Conservation (phyloP, 2,888 invertebrate species). For the Agriopis leucophaearia region DNA sequence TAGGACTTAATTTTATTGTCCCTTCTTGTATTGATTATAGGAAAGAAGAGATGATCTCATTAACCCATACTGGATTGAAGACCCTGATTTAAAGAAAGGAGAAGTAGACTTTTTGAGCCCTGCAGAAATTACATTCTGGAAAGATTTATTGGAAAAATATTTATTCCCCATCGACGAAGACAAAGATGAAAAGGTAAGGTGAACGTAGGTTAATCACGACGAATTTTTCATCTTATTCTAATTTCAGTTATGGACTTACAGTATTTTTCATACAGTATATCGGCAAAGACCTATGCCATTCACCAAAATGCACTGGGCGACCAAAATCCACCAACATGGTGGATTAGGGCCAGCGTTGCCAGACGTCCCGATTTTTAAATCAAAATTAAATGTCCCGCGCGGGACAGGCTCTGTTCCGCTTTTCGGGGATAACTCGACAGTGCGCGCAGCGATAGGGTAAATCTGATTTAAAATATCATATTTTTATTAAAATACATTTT, state of each 20-base stretch:
- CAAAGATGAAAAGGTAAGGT: slow-evolving; percentile 94
- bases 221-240: background rate
- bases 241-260: background rate
- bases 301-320: too few relatives aligned
- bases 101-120: slow-evolving; percentile 95
- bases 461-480: too few relatives aligned
- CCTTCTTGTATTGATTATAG: slow-evolving; percentile 54
- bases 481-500: too few relatives aligned
- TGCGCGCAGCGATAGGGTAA: too few relatives aligned
- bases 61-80: slow-evolving; percentile 98
- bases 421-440: too few relatives aligned
- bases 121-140: slow-evolving; percentile 96
- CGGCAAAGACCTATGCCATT: background rate
- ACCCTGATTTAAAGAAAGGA: slow-evolving; percentile 94
- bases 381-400: too few relatives aligned
- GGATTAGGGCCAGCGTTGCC: too few relatives aligned
- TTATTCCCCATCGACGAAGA: slow-evolving; percentile 97
- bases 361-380: too few relatives aligned
- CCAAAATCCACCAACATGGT: too few relatives aligned
- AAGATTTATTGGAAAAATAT: slow-evolving; percentile 97
- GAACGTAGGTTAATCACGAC: slow-evolving; percentile 4
- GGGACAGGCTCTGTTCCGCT: too few relatives aligned
- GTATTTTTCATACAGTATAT: background rate
- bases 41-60: slow-evolving; percentile 93
- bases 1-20: too few relatives aligned